These are phyloP conservation scores for Odontamblyopus lacepedii DNA, from an alignment of 2,797 vertebrate genomes.

Conservation along the genomic window DNA sequence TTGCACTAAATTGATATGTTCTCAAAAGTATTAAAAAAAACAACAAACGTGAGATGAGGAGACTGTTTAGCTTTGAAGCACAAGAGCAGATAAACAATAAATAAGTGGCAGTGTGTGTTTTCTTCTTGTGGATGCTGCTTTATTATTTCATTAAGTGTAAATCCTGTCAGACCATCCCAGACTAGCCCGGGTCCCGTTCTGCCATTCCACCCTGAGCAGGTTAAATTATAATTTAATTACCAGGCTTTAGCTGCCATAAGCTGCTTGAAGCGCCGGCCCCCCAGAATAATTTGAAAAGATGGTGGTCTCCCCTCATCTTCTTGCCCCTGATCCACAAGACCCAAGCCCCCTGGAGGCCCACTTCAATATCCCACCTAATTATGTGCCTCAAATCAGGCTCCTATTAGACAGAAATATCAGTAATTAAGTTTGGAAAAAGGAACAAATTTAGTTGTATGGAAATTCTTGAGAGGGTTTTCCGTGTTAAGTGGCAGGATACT, in stretches of 20 bases:
- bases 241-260: slow-evolving; percentile 93
- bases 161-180: slow-evolving; percentile 84
- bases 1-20: slow-evolving; percentile 18
- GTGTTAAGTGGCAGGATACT: slow-evolving; percentile 27
- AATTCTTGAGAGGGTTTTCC: slow-evolving; percentile 49
- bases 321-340: slow-evolving; percentile 74
- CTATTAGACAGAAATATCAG: slow-evolving; percentile 77
- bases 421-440: slow-evolving; percentile 77
- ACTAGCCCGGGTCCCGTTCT: slow-evolving; percentile 82
- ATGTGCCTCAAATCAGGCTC: slow-evolving; percentile 77
- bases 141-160: slow-evolving; percentile 99
- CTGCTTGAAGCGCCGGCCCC: slow-evolving; percentile 92
- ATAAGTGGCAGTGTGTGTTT: slow-evolving; percentile 50
- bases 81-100: slow-evolving; percentile 58
- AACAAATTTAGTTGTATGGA: slow-evolving; percentile 67
- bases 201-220: slow-evolving; percentile 89
- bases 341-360: slow-evolving; percentile 74
- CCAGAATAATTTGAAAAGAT: slow-evolving; percentile 98
- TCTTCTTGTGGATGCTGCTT: slow-evolving; percentile 78
- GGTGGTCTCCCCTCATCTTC: slow-evolving; percentile 85
- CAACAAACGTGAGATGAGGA: slow-evolving; percentile 18
- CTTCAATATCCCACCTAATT: slow-evolving; percentile 83
- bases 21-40: slow-evolving; percentile 35
- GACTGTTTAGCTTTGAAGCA: slow-evolving; percentile 43
- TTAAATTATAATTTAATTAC: slow-evolving; percentile 99